Evolutionary conservation across 2,113 vertebrate species (phyloP).

Genomic region (Gopherus evgoodei): DNA sequence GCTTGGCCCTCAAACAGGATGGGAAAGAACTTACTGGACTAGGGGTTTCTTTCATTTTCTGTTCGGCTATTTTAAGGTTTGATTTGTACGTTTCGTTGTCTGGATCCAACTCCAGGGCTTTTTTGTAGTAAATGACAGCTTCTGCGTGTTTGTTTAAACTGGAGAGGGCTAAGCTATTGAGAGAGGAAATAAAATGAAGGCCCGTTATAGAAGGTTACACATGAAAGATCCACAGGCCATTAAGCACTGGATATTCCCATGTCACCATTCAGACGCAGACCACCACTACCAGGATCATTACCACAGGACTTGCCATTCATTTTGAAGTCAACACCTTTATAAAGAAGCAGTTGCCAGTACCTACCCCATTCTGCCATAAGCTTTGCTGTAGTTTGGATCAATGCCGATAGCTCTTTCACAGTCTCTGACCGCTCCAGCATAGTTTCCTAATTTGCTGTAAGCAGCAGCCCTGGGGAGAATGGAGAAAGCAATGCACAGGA

Average conservation of each 20-base stretch:
- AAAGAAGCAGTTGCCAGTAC: fast-evolving
- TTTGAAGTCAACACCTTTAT: fast-evolving
- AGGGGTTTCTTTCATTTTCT: conserved; percentile 90
- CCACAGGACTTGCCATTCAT: fast-evolving
- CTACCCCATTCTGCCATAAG: conserved; percentile 97
- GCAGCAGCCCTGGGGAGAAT: conserved; percentile 89
- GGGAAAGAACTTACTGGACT: conserved; percentile 85
- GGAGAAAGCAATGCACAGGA: background rate
- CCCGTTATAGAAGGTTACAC: background rate
- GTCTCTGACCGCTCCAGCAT: conserved; percentile 92
- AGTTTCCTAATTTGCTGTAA: conserved; percentile 95
- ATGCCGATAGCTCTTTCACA: conserved; percentile 94
- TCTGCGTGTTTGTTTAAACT: conserved; percentile 95
- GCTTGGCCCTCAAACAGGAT: background rate
- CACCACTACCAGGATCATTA: fast-evolving
- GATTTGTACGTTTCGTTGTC: conserved; percentile 95
- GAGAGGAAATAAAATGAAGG: background rate
- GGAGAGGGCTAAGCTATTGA: conserved; percentile 88
- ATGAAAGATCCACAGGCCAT: fast-evolving
- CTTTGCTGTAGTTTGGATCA: conserved; percentile 96
- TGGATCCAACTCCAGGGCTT: conserved; percentile 95
- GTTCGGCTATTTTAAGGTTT: conserved; percentile 94
- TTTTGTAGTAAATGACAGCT: conserved; percentile 91
- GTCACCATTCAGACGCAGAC: fast-evolving
- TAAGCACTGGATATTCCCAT: fast-evolving